Base-by-base conservation (phyloP, 2,888 invertebrate species). In the Lithophane semibrunnea region DNA sequence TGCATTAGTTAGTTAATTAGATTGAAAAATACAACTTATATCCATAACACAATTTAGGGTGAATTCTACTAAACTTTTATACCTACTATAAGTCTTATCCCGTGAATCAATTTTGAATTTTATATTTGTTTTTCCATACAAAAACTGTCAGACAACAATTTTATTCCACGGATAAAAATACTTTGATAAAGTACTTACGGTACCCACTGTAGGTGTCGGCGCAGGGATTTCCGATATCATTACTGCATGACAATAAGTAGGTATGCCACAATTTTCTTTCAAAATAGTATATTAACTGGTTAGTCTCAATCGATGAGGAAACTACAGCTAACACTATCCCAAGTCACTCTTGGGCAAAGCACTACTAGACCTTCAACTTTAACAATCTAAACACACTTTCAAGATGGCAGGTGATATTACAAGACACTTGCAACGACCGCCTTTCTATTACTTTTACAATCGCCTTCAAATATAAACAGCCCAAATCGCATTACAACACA, bases 371-470 rank as follows among this genome's bases (percentile, higher is more conserved):
- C 18, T n/a, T 71, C 24, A 71, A 64, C 52, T 47, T 12, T 18
- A 16, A 21, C 64, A 61, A 18, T 80, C 54, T 75, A 81, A 81
- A 75, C 64, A 58, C 75, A 49, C 56, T 75, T 82, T 56, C 44
- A 69, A 72, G 49, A 84, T 80, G 61, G 16, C 80, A 54, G 54
- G n/a, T 42, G 80, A 68, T 56, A 65, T 60, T 54, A 63, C 82
- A 83, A 61, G 65, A 63, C 56, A 80, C 61, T 70, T 75, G 65
- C 61, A 37, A 56, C 52, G 60, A 71, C 76, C 67, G 63, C 86
- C 86, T 86, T 83, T 86, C 83, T 83, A 73, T 77, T 76, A 49
- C 83, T 61, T 52, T 68, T 44, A 73, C 63, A 83, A 86, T 83
- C 66, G 9, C 60, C 21, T 60, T 58, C 13, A 29, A 29, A 82